These are phyloP conservation scores for Agrotis puta DNA, from an alignment of 2,888 invertebrate species.

Conservation along the genomic window DNA sequence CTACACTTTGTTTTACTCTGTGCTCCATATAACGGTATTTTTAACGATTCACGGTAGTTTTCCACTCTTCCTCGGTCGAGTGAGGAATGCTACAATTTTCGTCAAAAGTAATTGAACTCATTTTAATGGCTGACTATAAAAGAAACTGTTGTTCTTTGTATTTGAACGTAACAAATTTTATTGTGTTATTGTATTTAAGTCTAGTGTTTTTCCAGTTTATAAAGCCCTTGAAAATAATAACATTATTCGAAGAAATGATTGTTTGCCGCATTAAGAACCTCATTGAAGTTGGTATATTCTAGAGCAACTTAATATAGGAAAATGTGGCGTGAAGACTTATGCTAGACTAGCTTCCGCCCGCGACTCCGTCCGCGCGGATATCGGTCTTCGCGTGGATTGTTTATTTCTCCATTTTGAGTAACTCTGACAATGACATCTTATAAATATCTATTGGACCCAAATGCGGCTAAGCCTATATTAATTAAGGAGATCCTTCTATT, in stretches of 20 bases:
- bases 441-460: too few species aligned
- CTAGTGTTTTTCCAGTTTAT: slow-evolving; percentile 21
- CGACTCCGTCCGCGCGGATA: too few species aligned
- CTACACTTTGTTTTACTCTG: not conserved
- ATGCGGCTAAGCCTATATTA: too few species aligned
- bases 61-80: slow-evolving; percentile 25
- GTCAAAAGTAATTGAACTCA: slow-evolving; percentile 37
- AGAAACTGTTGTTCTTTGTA: slow-evolving; percentile 24
- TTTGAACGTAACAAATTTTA: slow-evolving; percentile 31
- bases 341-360: too few species aligned
- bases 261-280: too few species aligned
- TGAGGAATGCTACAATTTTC: slow-evolving; percentile 35
- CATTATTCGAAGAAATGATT: not conserved
- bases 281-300: not conserved
- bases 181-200: slow-evolving; percentile 13
- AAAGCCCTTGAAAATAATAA: slow-evolving; percentile 17
- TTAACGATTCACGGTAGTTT: slow-evolving; percentile 30
- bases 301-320: not conserved
- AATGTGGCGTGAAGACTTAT: not conserved
- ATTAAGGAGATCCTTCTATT: too few species aligned
- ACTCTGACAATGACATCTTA: too few species aligned
- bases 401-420: too few species aligned
- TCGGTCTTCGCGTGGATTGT: too few species aligned
- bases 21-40: slow-evolving; percentile 15
- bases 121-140: slow-evolving; percentile 45